Base-by-base conservation (phyloP, 2,888 invertebrate species). In the Phortica magna region DNA sequence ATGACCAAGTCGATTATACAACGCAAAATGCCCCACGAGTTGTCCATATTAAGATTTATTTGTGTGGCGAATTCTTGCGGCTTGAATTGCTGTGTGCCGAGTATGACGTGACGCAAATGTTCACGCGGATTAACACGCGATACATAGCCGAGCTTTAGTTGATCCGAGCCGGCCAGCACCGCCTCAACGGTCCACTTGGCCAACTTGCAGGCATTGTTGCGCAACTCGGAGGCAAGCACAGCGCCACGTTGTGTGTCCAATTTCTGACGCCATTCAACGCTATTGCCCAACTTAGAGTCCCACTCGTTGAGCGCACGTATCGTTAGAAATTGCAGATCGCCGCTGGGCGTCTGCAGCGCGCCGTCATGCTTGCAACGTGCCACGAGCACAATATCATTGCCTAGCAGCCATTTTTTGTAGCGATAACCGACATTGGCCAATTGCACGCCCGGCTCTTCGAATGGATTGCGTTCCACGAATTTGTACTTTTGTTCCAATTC, bases 131-230 rank as follows among this genome's bases (percentile, higher is more conserved):
- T 97, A 7, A 96, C 94, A 82, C 99, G 96, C 2, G 99, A 99
- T 14, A 99, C 99, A 93, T 99, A 99, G 88, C 99, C 99, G 92
- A 99, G 97, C 93, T 99, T 99, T 87, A 99, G 95, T 92, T 98
- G 98, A 93, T 99, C 98, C 10, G 98, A 98, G 41, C 99, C 98
- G 77, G 99, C 98, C 22, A 99, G 93, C 17, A 98, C 93, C 10
- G 98, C 97, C 93, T 96, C 97, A 0, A 99, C 97, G 0, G 99
- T 99, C 99, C 99, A 99, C 91, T 99, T 99, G 79, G 99, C 99
- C 79, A 99, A 94, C 92, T 99, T 99, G 93, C 98, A 99, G 17
- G 98, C 98, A 93, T 99, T 99, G 92, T 99, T 99, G 84, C 99
- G 95, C 83, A 99, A 93, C 92, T 99, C 99, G 90, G 99, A 99